A percentile compares a stretch with the other conserved stretches of the same genome.
Evolutionary conservation across 2,888 invertebrate species (phyloP).

Genomic region (Ptilodon capucinus): DNA sequence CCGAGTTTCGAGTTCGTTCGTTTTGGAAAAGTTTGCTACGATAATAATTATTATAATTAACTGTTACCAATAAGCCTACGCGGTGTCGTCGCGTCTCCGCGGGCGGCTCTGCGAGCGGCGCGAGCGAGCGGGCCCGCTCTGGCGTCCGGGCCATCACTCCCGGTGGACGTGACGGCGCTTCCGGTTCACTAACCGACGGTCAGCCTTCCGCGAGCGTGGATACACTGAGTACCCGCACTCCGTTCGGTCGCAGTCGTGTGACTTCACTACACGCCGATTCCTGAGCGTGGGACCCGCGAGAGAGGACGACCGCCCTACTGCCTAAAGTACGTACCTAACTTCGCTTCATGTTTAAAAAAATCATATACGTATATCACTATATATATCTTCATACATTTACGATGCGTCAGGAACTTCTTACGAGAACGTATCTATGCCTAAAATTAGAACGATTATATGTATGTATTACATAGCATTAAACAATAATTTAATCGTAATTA

Average conservation of each 20-base stretch:
- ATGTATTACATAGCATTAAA: slow-evolving; percentile 84
- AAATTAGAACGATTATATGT: slow-evolving; percentile 84
- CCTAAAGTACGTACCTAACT: slow-evolving; percentile 81
- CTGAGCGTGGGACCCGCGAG: slow-evolving; percentile 59
- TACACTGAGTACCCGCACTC: slow-evolving; percentile 21
- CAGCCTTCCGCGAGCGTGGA: slow-evolving; percentile 4
- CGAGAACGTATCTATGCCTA: slow-evolving; percentile 83
- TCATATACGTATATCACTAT: slow-evolving; percentile 82
- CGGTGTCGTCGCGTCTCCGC: slow-evolving; percentile 76
- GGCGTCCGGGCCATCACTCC: not conserved
- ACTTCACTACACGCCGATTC: slow-evolving; percentile 35
- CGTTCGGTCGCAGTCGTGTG: slow-evolving; percentile 31
- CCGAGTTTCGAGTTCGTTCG: slow-evolving; percentile 84
- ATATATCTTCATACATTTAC: slow-evolving; percentile 83
- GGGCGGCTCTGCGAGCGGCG: slow-evolving; percentile 51
- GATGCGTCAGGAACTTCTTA: slow-evolving; percentile 84
- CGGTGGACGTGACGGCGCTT: slow-evolving; percentile 15
- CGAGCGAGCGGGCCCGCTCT: slow-evolving; percentile 23
- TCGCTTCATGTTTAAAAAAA: slow-evolving; percentile 81
- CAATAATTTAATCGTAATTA: slow-evolving; percentile 84
- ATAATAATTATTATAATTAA: slow-evolving; percentile 82
- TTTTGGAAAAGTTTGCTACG: slow-evolving; percentile 83
- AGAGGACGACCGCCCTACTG: slow-evolving; percentile 80
- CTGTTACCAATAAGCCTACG: slow-evolving; percentile 81
- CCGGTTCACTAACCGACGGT: slow-evolving; percentile 16